Conservation (phyloP, 2,888 invertebrate species). For the Thymelicus lineola region DNA sequence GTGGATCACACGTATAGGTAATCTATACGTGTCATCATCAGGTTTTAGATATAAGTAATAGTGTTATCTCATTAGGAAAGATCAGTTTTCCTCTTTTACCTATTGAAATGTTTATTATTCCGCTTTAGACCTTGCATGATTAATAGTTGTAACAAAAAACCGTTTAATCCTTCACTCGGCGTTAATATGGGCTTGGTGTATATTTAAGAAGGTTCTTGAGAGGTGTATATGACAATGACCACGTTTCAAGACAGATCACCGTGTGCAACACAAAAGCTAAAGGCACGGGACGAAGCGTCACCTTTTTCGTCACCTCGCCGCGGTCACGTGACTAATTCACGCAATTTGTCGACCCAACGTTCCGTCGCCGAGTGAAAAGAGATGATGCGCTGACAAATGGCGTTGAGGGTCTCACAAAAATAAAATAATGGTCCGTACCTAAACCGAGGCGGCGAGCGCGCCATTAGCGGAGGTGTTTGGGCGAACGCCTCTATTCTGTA, state of each 20-base stretch:
- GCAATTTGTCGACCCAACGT: constrained; percentile 81
- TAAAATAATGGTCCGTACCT: constrained; percentile 82
- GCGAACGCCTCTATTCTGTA: constrained; percentile 82
- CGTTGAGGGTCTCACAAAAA: constrained; percentile 82
- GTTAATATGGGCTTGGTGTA: constrained; percentile 20
- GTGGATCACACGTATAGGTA: too few relatives aligned
- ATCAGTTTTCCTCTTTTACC: neutral
- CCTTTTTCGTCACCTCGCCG: constrained; percentile 83
- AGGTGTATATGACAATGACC: constrained; percentile 72
- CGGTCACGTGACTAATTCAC: constrained; percentile 81
- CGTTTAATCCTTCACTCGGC: constrained; percentile 16
- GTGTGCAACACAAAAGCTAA: constrained; percentile 60
- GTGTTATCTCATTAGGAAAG: neutral
- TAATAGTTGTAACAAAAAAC: constrained; percentile 5
- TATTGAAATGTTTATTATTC: neutral
- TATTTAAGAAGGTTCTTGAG: constrained; percentile 42
- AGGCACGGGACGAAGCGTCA: constrained; percentile 63
- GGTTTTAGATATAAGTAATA: neutral
- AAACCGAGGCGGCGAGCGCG: constrained; percentile 74
- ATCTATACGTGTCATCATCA: too few relatives aligned
- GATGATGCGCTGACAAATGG: constrained; percentile 83
- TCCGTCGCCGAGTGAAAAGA: constrained; percentile 78
- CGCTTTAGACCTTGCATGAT: neutral
- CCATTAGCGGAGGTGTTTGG: constrained; percentile 84
- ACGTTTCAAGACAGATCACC: constrained; percentile 66